Percentiles rank a stretch among this genome's conserved stretches.
Evolutionary conservation across 2,797 vertebrate species (phyloP).

Genomic region (Cygnus olor): DNA sequence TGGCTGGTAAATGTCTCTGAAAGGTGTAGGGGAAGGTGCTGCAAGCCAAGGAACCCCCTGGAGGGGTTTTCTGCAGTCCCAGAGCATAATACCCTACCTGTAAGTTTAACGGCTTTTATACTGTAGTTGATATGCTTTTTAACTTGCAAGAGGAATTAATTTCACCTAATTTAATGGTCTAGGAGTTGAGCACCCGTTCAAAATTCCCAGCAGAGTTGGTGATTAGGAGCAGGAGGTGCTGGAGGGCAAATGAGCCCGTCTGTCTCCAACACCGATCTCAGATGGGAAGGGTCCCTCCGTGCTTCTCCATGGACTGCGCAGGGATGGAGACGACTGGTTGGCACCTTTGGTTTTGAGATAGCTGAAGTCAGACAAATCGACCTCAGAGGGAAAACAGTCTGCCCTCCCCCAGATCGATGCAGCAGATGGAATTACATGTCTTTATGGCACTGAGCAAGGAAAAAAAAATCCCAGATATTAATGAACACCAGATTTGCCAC

Average conservation of each 20-base stretch:
- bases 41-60: background rate
- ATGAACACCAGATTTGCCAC: background rate
- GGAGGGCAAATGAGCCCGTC: background rate
- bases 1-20: background rate
- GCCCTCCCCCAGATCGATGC: accelerated
- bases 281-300: background rate
- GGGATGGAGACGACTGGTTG: accelerated
- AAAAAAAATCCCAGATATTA: background rate
- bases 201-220: background rate
- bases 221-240: background rate
- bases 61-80: background rate
- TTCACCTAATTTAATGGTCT: background rate
- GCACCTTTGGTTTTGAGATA: background rate
- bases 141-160: background rate
- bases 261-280: background rate
- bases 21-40: background rate
- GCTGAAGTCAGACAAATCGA: background rate
- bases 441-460: accelerated
- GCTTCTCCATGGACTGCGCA: accelerated
- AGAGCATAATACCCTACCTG: background rate
- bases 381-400: background rate
- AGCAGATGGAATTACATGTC: background rate
- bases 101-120: background rate
- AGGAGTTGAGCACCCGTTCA: background rate
- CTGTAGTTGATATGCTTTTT: background rate